Base-by-base conservation (phyloP, 2,888 invertebrate genomes). In the Deilephila porcellus region DNA sequence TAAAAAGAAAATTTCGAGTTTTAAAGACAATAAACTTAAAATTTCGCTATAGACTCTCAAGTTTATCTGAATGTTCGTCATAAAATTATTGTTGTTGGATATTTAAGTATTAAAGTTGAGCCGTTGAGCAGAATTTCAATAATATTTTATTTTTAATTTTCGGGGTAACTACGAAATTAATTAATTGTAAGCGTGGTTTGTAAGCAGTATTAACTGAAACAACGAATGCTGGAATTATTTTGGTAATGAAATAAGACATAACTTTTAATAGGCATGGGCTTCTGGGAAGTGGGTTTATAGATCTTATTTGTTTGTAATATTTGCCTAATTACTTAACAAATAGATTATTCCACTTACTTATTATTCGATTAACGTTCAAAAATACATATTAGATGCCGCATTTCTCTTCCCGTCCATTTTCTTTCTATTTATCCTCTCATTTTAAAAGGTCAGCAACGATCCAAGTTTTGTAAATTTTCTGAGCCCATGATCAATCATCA, bases 1-100 rank as follows among this genome's bases (percentile, higher is more conserved):
- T 72, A 72, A 72, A 72, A 72, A 67, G 63, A 72, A 72, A 59
- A 72, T 72, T 72, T 67, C 64, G 64, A 72, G 56, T 72, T 67
- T 67, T 72, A 72, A 64, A 72, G 72, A 72, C 64, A 59, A 67
- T 67, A 72, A 72, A 72, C 64, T 72, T 64, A 59, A 72, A 56
- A 67, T 56, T 64, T 67, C 56, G 59, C n/a, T 52, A 59, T 64
- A 72, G 37, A 64, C 72, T 72, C 63, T 52, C 37, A 72, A 64
- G 56, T 72, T 72, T 72, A 72, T 72, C 64, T 64, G 34, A 67
- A 67, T 67, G 67, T 56, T 37, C 72, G 56, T 67, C 56, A 72
- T 72, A 72, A 72, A 72, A 72, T 59, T 37, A 34, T 59, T 64
- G 63, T 63, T 63, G 64, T 72, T 64, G 29, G 59, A 64, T 64